These are phyloP conservation scores for Augochlorella aurata DNA, from an alignment of 2,888 invertebrate genomes.

Conservation along the genomic window DNA sequence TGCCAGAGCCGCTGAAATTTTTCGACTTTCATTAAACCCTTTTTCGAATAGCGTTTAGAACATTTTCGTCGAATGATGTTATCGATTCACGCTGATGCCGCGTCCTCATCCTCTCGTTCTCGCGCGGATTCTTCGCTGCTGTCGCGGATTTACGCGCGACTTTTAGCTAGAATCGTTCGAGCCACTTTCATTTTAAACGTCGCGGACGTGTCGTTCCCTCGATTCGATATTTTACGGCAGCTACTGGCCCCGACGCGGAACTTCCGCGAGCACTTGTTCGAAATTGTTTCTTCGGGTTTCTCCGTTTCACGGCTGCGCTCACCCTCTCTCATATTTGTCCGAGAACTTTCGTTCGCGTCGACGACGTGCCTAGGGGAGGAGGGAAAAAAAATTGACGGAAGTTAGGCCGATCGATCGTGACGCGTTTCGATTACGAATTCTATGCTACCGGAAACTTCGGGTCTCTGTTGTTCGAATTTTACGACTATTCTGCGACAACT, in stretches of 20 bases:
- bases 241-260: not conserved
- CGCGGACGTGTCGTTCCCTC: conserved; percentile 1
- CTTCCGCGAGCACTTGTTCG: not conserved
- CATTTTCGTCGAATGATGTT: not conserved
- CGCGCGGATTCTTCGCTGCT: not conserved
- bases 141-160: not conserved
- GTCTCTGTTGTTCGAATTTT: not conserved
- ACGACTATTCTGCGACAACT: not conserved
- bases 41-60: not conserved
- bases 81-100: not conserved
- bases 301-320: conserved; percentile 1
- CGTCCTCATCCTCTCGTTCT: not conserved
- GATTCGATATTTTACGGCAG: not conserved
- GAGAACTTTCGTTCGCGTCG: not conserved
- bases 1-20: not conserved
- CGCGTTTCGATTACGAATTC: conserved; percentile 4
- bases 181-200: conserved; percentile 4
- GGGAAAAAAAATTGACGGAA: conserved; percentile 1
- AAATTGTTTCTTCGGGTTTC: conserved; percentile 23
- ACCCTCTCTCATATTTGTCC: conserved; percentile 14
- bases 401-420: not conserved
- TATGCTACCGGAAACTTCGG: not conserved
- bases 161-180: not conserved
- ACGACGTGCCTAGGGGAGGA: not conserved
- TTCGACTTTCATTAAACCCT: not conserved